Percentiles rank a stretch among this genome's conserved stretches.
These are phyloP conservation scores for Alexandromys fortis DNA, from an alignment of 2,113 vertebrate species.

Conservation along the genomic window DNA sequence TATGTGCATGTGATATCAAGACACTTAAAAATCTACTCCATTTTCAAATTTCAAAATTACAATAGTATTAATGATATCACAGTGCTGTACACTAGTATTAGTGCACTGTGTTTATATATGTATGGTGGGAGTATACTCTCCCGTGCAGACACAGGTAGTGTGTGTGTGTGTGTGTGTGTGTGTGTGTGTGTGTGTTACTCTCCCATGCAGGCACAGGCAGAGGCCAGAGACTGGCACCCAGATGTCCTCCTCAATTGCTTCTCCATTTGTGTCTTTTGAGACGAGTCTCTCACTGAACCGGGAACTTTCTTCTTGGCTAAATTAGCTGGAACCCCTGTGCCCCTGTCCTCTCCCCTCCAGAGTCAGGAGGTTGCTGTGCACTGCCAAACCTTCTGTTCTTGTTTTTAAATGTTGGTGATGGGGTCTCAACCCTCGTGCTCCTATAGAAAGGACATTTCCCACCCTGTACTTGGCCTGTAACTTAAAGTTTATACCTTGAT, in stretches of 20 bases:
- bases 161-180: background rate
- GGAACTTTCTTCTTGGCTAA: background rate
- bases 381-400: background rate
- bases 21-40: background rate
- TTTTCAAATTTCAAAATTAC: background rate
- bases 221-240: background rate
- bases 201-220: background rate
- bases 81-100: background rate
- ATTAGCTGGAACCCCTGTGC: too few relatives aligned
- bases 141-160: background rate
- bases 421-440: background rate
- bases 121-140: background rate
- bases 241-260: background rate
- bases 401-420: background rate
- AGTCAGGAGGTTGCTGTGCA: background rate
- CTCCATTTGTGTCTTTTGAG: background rate
- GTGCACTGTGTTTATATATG: background rate
- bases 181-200: background rate
- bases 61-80: background rate
- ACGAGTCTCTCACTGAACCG: background rate
- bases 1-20: background rate
- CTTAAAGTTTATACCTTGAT: background rate
- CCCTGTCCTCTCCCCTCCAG: background rate
- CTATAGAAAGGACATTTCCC: background rate
- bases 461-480: background rate